Base-by-base conservation (phyloP, 2,888 invertebrate genomes). In the Eupithecia subfuscata region DNA sequence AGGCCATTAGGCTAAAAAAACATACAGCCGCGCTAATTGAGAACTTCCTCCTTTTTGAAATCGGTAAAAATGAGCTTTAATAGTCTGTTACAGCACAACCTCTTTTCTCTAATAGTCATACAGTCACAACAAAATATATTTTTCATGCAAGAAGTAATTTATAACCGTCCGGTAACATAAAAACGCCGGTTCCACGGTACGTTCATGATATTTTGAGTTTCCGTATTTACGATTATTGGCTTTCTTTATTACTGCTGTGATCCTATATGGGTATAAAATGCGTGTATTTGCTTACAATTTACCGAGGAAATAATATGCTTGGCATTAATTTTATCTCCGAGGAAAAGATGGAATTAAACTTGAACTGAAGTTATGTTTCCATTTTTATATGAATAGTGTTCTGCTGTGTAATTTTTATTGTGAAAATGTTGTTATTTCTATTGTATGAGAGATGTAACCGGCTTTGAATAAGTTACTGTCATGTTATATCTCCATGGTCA, bases 211-310 rank as follows among this genome's bases (percentile, higher is more conserved):
- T 52, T 52, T 52, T 52, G 52, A 52, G n/a, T 52, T 48, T 52
- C 52, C 75, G 74, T 81, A 80, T 81, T 80, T 81, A 81, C 79
- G 81, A 78, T 81, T 80, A 81, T 80, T 73, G 70, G 71, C 60
- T 30, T 74, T 76, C 80, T 79, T 81, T 81, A 81, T 80, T 71
- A 77, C 79, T 76, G 76, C 74, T 76, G 80, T 80, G 77, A 80
- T 79, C 79, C 80, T 79, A 40, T 67, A 37, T 22, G 40, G 67
- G 40, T 6, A 74, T 48, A 48, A 48, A 48, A 48, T 74, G 65
- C 76, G 76, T 52, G n/a, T n/a, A 70, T 75, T 70, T 70, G 60
- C 22, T 60, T 60, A 70, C 56, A 73, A 34, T 60, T 69, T 68
- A n/a, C 48, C 4, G 64, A 9, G 18, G 18, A 34, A 64, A 64